Percentiles rank a stretch among this genome's conserved stretches.
These are phyloP conservation scores for Drosophila kanekoi DNA, from an alignment of 2,888 invertebrate genomes.

Conservation along the genomic window DNA sequence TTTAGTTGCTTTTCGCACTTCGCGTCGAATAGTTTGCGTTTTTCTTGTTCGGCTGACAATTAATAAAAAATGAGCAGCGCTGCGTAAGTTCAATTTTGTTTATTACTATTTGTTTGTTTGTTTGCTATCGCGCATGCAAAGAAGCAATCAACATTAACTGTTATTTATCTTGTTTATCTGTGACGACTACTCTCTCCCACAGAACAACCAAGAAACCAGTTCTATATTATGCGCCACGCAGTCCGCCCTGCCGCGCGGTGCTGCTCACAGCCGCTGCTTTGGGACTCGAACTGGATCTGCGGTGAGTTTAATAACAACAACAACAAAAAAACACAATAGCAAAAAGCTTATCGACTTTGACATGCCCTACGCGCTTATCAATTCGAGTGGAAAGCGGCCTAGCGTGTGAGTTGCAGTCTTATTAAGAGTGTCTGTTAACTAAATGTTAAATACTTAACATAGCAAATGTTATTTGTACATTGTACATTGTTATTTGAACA, in stretches of 20 bases:
- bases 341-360: conserved; percentile 1
- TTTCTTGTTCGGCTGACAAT: conserved; percentile 4
- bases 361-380: conserved; percentile 2
- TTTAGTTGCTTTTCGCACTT: conserved; percentile 34
- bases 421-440: not conserved
- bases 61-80: conserved; percentile 15
- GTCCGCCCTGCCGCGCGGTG: conserved; percentile 89
- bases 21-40: conserved; percentile 25
- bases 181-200: not conserved
- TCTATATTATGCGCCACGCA: conserved; percentile 88
- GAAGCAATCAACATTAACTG: conserved; percentile 24
- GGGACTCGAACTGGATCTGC: conserved; percentile 87
- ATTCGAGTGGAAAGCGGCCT: not conserved
- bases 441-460: not conserved
- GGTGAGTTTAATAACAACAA: conserved; percentile 62
- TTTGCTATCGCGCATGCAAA: conserved; percentile 18
- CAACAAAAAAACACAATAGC: not conserved
- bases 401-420: not conserved
- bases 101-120: conserved; percentile 2
- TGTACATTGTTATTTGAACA: too few relatives aligned
- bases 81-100: conserved; percentile 15
- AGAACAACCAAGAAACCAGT: conserved; percentile 81
- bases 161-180: not conserved
- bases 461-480: too few relatives aligned
- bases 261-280: conserved; percentile 88